Evolutionary conservation across 2,797 vertebrate genomes (phyloP), one percentile per base, ranked within the genome.

Genomic region (Sebastes oblongus): DNA sequence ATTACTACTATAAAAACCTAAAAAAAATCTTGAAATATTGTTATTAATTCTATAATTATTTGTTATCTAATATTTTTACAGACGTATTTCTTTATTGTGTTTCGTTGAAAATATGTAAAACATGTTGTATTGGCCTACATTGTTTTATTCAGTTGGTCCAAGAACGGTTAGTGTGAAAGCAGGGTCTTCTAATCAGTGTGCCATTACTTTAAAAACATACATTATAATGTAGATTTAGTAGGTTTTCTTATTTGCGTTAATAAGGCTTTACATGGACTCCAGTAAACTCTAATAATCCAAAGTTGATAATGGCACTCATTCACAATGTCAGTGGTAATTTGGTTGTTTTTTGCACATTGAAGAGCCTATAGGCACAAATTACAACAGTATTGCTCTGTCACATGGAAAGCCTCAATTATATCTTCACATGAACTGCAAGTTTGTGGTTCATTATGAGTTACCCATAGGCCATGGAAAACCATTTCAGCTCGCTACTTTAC

Each of bases 381-480:
- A 36, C 24, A 64, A 30, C 58, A 60, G 8, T 56, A 8, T 74
- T 34, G 10, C 42, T 60, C 2, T 0, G 11, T 60, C 22, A 46
- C 34, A 16, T 24, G 14, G 36, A 68, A 36, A 52, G 20, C 27
- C 14, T 72, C n/a, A 39, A 59, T 76, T 60, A 25, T 65, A 66
- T 32, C 77, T 69, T 58, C 16, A 66, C 54, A 42, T 39, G 9
- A 77, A 52, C 55, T 76, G 34, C 55, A 75, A 20, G 22, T 75
- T 83, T 34, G 54, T 72, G 25, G n/a, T 54, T 75, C 30, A 75
- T 66, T 78, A 34, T 60, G 24, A 70, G 16, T 39, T 79, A 46
- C 52, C 64, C 59, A 66, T 16, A 46, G 62, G 74, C 56, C 39
- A 62, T 13, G 2, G 10, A 32, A 81, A 75, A 34, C 36, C 66